Conservation (phyloP, 1,140 invertebrate genomes). For the Magallana ariakensis region DNA sequence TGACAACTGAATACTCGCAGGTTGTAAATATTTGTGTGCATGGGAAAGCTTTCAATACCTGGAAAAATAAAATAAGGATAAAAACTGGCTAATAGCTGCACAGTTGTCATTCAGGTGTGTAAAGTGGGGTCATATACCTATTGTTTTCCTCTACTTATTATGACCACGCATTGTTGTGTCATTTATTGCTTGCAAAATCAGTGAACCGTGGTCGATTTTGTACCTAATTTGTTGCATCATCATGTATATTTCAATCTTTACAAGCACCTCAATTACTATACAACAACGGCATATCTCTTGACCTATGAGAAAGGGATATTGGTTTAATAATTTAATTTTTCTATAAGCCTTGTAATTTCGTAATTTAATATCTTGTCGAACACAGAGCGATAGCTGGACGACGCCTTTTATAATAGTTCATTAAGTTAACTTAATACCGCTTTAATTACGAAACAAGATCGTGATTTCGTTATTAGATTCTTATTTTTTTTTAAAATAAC, state of each 20-base stretch:
- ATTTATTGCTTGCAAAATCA: conserved; percentile 3
- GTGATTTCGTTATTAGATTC: neutral
- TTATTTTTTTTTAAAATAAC: too few species aligned
- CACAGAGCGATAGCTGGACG: neutral
- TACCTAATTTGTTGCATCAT: conserved; percentile 12
- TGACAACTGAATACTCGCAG: neutral
- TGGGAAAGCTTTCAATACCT: neutral
- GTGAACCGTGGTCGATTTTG: neutral
- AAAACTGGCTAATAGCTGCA: neutral
- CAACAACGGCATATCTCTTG: neutral
- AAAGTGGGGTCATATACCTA: neutral
- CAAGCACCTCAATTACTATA: neutral
- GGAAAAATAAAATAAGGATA: neutral
- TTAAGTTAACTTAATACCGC: neutral
- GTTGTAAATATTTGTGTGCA: neutral
- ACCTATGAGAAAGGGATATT: neutral
- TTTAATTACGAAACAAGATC: neutral
- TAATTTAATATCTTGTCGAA: neutral
- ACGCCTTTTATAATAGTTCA: neutral
- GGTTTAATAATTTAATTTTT: neutral
- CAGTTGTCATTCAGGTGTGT: neutral
- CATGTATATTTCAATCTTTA: neutral
- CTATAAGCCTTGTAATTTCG: conserved; percentile 6
- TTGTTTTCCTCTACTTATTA: neutral
- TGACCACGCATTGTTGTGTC: neutral